phyloP scores from a whole-genome alignment of 2,888 invertebrate genomes.

The Xestoiulus laeticollis region DNA sequence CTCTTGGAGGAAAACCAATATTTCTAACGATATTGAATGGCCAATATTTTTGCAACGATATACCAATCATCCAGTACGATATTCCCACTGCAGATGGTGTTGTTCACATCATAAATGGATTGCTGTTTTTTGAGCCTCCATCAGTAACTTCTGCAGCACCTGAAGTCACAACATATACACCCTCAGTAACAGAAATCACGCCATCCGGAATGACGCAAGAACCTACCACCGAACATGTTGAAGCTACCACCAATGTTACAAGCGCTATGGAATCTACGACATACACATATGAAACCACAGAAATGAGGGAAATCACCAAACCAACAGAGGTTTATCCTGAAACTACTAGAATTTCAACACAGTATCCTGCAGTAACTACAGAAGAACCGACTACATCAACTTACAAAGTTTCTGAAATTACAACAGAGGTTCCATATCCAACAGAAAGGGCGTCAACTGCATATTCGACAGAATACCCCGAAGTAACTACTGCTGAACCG shows the following conservation, averaged over 20 bases:
- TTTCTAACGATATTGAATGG: constrained; percentile 38
- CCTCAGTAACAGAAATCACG: not conserved
- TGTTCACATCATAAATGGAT: constrained; percentile 50
- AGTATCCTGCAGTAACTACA: not conserved
- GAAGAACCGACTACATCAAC: not conserved
- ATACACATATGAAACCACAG: not conserved
- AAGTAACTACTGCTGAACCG: not conserved
- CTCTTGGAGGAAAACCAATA: constrained; percentile 47
- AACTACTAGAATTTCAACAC: not conserved
- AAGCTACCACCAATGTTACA: not conserved
- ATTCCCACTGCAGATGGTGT: constrained; percentile 52
- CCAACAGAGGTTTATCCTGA: not conserved
- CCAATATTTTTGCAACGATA: constrained; percentile 27
- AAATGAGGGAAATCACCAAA: not conserved
- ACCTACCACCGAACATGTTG: not conserved
- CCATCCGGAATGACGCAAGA: not conserved
- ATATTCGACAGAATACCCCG: constrained; percentile 8
- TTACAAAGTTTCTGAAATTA: not conserved
- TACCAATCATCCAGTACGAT: constrained; percentile 51
- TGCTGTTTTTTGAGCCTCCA: constrained; percentile 47
- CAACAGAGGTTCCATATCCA: not conserved
- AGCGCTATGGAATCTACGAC: not conserved
- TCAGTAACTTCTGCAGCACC: constrained; percentile 9
- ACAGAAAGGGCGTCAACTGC: not conserved
- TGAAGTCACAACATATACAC: constrained; percentile 4